Evolutionary conservation across 2,888 invertebrate genomes (phyloP), one percentile per base, ranked within the genome.

Genomic region (Eudemis profundana): DNA sequence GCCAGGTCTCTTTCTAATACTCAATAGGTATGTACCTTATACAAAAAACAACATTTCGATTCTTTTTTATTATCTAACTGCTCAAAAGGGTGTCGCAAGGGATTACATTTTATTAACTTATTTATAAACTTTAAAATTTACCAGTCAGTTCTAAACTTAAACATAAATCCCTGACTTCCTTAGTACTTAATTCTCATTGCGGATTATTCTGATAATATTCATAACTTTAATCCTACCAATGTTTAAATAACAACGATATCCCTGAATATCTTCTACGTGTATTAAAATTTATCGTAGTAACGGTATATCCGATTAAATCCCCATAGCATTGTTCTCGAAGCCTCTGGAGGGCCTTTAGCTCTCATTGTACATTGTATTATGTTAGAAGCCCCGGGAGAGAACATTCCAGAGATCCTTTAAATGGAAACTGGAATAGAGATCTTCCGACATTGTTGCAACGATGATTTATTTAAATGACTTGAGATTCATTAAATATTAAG

Each of bases 291-390:
- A 15, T 40, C 23, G 21, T 64, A 59, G 21, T 64, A 59, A 64
- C 64, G 57, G 42, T 44, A 50, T 17, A 23, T 46, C 21, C 42
- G 64, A 64, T 57, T 57, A 51, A 50, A 64, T 64, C 57, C 57
- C 50, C 15, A 15, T 44, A 17, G 57, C 42, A 64, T 64, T 64
- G 64, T 64, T 64, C 64, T 59, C 10, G 27, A 51, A 42, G 42
- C 50, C 10, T 61, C 51, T 51, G 0, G 4, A 27, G 7, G 27
- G 27, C 27, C 27, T 27, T n/a, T n/a, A 63, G 64, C 36, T 40
- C 40, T 64, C 50, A 59, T 59, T 64, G 64, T 64, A 44, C 50
- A 64, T 64, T 64, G 64, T 64, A 21, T 49, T 29, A 14, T 64
- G 29, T 49, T 29, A 14, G 50, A 21, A 29, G 23, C 14, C 57